Conservation (phyloP, 2,888 invertebrate genomes). For the Lepidocyrtoides sp. region DNA sequence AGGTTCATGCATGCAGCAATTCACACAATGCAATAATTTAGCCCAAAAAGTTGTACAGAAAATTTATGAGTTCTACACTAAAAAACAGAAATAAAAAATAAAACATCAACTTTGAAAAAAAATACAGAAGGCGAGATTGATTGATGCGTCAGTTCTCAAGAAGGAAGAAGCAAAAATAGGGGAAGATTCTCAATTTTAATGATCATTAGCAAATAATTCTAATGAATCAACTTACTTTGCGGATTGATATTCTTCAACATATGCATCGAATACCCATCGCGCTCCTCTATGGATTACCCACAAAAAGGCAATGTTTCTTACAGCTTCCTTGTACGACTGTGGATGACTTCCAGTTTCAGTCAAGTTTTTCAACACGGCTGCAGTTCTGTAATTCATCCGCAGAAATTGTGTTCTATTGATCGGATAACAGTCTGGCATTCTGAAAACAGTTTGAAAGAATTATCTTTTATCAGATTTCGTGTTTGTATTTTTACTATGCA, state of each 20-base stretch:
- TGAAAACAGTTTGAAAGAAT: constrained; percentile 27
- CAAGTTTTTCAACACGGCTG: constrained; percentile 82
- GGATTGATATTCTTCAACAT: constrained; percentile 85
- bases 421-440: constrained; percentile 85
- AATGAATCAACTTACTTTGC: constrained; percentile 81
- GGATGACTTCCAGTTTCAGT: constrained; percentile 81
- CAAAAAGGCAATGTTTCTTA: constrained; percentile 86
- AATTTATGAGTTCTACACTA: too few species aligned
- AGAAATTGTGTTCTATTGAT: constrained; percentile 84
- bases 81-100: too few species aligned
- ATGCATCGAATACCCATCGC: constrained; percentile 86
- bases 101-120: not conserved
- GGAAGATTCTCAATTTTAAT: not conserved
- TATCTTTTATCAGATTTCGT: too few species aligned
- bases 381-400: constrained; percentile 83
- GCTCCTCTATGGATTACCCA: constrained; percentile 86
- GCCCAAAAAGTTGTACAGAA: not conserved
- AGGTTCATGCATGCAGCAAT: not conserved
- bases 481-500: too few species aligned
- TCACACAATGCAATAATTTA: not conserved
- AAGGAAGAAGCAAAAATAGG: not conserved
- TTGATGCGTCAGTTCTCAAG: constrained; percentile 23
- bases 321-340: constrained; percentile 83
- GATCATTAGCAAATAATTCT: not conserved
- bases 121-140: not conserved